A percentile compares a stretch with the other conserved stretches of the same genome.
These are phyloP conservation scores for Phataginus tricuspis DNA, from an alignment of 2,797 vertebrate species.

Conservation along the genomic window DNA sequence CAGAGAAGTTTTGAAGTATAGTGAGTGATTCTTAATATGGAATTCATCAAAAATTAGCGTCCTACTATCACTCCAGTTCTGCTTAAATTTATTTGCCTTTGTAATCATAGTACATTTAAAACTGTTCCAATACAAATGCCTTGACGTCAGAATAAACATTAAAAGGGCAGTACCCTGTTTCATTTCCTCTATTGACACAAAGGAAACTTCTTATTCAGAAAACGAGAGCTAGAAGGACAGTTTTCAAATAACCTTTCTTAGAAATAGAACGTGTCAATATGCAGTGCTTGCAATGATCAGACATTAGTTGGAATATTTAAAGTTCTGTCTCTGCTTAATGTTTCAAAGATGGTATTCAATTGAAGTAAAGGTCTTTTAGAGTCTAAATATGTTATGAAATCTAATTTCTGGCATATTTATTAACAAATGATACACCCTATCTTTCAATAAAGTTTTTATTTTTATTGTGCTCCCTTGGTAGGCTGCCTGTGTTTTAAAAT, in stretches of 20 bases:
- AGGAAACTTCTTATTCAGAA: not conserved
- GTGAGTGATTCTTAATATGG: not conserved
- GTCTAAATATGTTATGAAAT: not conserved
- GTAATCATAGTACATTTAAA: not conserved
- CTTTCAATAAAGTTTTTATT: conserved; percentile 58
- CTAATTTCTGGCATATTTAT: not conserved
- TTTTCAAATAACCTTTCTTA: not conserved
- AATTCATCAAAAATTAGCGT: not conserved
- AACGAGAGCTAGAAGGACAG: not conserved
- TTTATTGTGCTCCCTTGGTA: not conserved
- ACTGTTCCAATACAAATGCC: not conserved
- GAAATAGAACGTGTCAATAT: not conserved
- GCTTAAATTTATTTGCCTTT: not conserved
- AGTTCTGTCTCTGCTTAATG: not conserved
- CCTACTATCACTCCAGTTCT: not conserved
- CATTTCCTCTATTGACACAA: not conserved
- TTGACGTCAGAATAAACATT: not conserved
- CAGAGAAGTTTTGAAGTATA: not conserved
- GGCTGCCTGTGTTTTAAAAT: not conserved
- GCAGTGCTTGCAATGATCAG: not conserved
- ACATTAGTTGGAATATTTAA: not conserved
- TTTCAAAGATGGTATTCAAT: not conserved
- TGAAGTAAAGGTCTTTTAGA: not conserved
- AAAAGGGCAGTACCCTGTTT: not conserved
- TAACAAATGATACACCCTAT: conserved; percentile 1